These are phyloP conservation scores for Gymnopithys bicolor DNA, from an alignment of 2,797 vertebrate species.

Conservation along the genomic window DNA sequence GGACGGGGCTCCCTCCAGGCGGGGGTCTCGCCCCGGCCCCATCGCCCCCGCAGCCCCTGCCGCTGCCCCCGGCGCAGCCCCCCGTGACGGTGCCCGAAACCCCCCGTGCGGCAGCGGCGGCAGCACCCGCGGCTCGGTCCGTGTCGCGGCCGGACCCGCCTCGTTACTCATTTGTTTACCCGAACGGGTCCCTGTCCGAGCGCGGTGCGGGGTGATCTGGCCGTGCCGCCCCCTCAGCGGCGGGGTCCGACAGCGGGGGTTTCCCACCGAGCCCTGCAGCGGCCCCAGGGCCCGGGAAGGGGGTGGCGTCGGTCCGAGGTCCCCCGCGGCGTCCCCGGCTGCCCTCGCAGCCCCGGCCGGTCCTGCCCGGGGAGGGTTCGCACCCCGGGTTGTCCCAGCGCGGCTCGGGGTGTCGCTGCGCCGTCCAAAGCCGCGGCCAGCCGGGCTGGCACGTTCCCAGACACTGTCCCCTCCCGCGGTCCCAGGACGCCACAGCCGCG, in stretches of 20 bases:
- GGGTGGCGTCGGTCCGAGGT: no score
- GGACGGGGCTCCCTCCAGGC: background rate
- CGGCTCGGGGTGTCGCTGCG: background rate
- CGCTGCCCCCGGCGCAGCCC: background rate
- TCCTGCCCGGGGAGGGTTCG: background rate
- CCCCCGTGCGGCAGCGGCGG: background rate
- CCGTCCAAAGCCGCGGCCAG: background rate
- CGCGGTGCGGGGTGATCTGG: background rate
- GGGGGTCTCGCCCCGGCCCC: background rate
- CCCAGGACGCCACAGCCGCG: fast-evolving
- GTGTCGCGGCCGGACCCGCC: background rate
- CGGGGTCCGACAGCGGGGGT: fast-evolving
- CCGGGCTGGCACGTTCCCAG: background rate
- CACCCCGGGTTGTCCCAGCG: background rate
- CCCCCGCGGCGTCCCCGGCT: fast-evolving
- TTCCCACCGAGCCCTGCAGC: background rate
- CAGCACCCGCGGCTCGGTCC: background rate
- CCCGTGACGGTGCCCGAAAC: background rate
- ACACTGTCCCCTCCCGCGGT: background rate
- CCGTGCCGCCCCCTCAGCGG: background rate
- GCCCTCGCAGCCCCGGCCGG: background rate
- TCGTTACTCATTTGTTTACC: slow-evolving; percentile 41
- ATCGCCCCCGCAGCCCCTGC: background rate
- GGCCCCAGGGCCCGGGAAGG: fast-evolving
- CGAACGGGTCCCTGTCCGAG: background rate